phyloP scores from a whole-genome alignment of 1,140 invertebrate species.

The Temnothorax curvispinosus region DNA sequence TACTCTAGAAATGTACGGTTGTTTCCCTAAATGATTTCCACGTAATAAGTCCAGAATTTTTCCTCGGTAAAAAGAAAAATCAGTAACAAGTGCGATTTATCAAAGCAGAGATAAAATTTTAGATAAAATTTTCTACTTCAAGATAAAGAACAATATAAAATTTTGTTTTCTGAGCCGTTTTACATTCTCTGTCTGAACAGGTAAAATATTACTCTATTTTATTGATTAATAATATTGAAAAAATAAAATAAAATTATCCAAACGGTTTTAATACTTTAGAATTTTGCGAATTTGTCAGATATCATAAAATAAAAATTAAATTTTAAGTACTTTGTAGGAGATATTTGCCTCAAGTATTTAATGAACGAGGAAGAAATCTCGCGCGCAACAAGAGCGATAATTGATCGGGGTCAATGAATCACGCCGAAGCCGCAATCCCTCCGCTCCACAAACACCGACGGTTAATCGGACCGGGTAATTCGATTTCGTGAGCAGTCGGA shows the following conservation, averaged over 20 bases:
- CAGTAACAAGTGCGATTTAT: background rate
- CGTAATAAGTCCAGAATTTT: background rate
- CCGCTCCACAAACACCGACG: slow-evolving; percentile 14
- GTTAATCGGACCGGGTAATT: slow-evolving; percentile 57
- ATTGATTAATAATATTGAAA: background rate
- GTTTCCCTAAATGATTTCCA: background rate
- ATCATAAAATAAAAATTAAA: background rate
- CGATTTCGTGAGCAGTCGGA: slow-evolving; percentile 51
- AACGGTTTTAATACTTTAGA: background rate
- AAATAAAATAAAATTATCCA: background rate
- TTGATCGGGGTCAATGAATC: slow-evolving; percentile 42
- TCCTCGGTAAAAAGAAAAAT: background rate
- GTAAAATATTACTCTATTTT: background rate
- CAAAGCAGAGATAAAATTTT: background rate
- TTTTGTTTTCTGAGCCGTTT: background rate
- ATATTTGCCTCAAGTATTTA: background rate
- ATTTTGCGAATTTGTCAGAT: background rate
- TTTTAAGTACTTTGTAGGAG: background rate
- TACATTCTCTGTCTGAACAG: background rate
- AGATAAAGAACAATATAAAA: background rate
- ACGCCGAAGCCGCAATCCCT: slow-evolving; percentile 17
- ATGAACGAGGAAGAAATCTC: slow-evolving; percentile 9
- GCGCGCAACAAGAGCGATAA: slow-evolving; percentile 22
- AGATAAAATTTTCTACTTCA: background rate
- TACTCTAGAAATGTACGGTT: background rate